These are phyloP conservation scores for Actias luna DNA, from an alignment of 2,888 invertebrate species.

Conservation along the genomic window DNA sequence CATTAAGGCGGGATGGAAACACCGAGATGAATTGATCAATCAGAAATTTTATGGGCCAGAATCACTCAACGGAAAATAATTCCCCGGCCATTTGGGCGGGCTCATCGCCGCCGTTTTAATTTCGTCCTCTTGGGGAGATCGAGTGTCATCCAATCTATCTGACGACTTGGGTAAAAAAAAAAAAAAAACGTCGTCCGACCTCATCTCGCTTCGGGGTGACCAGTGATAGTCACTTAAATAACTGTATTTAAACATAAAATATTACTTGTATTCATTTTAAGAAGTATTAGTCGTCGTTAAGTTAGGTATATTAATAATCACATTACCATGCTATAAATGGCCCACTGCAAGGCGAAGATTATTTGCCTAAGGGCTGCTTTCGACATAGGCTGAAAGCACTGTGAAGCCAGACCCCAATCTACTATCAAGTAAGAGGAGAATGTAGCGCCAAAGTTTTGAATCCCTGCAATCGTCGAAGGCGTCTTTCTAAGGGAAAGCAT, in stretches of 20 bases:
- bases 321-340: too few relatives aligned
- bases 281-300: not conserved
- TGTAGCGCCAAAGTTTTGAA: too few relatives aligned
- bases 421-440: too few relatives aligned
- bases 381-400: too few relatives aligned
- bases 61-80: constrained; percentile 82
- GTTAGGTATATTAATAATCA: too few relatives aligned
- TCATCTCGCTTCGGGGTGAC: constrained; percentile 27
- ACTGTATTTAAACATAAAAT: not conserved
- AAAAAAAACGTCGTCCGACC: constrained; percentile 42
- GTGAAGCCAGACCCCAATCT: too few relatives aligned
- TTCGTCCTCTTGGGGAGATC: constrained; percentile 79
- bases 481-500: too few relatives aligned
- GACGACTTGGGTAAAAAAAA: constrained; percentile 66
- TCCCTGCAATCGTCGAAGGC: too few relatives aligned
- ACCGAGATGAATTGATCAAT: constrained; percentile 80
- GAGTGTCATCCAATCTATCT: constrained; percentile 81
- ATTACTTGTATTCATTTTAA: not conserved
- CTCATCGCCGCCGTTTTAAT: constrained; percentile 80
- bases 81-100: constrained; percentile 73
- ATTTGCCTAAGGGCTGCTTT: too few relatives aligned
- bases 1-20: constrained; percentile 74
- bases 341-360: too few relatives aligned
- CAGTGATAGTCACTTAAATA: constrained; percentile 7
- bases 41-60: constrained; percentile 79